phyloP scores from a whole-genome alignment of 2,797 vertebrate species.

The Huso huso region DNA sequence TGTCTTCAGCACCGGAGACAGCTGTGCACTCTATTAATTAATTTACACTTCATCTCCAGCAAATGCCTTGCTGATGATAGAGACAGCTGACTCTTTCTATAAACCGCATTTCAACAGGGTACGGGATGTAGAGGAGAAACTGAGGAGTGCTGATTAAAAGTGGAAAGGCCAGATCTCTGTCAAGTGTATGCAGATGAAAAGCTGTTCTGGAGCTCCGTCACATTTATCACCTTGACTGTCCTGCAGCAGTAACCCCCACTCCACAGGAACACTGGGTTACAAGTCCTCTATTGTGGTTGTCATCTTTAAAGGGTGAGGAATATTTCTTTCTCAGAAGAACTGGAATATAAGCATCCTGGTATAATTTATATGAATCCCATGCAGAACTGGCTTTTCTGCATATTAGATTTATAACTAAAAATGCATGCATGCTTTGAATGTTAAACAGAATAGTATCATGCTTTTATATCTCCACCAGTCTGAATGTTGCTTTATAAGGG shows the following conservation, averaged over 20 bases:
- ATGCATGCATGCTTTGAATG: no score
- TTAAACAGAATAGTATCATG: no score
- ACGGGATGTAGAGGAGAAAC: neutral
- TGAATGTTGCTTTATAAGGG: no score
- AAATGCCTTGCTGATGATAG: neutral
- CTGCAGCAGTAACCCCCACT: neutral
- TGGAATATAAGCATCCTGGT: no score
- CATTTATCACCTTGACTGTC: neutral
- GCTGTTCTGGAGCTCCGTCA: neutral
- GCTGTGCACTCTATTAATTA: constrained; percentile 1
- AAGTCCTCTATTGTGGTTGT: no score
- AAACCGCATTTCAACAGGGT: neutral
- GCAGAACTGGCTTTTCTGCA: no score
- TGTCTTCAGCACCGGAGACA: neutral
- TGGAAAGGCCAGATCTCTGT: neutral
- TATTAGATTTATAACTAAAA: no score
- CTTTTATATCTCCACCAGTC: no score
- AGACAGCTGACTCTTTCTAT: neutral
- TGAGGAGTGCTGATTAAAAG: neutral
- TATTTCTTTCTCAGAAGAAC: no score
- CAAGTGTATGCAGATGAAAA: neutral
- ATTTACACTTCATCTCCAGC: constrained; percentile 1
- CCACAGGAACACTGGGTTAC: neutral
- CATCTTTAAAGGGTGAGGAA: no score
- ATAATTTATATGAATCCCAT: no score